Percentiles rank a stretch among this genome's conserved stretches.
These are phyloP conservation scores for Luperina nickerlii DNA, from an alignment of 2,888 invertebrate species.

Conservation along the genomic window DNA sequence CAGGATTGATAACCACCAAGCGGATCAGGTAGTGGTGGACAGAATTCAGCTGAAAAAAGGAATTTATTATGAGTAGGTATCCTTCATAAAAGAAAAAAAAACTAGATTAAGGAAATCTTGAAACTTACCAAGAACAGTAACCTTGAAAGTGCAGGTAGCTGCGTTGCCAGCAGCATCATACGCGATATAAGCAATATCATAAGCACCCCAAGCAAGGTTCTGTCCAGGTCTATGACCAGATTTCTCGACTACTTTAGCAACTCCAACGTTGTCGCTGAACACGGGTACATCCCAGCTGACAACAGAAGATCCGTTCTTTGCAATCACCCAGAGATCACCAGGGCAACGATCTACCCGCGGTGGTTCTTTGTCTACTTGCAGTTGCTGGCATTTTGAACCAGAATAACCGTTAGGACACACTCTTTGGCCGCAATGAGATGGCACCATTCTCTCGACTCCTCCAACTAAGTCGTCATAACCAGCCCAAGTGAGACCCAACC, in stretches of 20 bases:
- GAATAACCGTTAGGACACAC: slow-evolving; percentile 96
- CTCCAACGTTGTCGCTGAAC: slow-evolving; percentile 96
- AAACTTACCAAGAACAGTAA: slow-evolving; percentile 95
- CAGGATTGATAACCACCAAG: slow-evolving; percentile 97
- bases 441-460: slow-evolving; percentile 97
- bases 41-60: slow-evolving; percentile 94
- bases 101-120: not conserved
- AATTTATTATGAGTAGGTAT: not conserved
- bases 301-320: slow-evolving; percentile 96
- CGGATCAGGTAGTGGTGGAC: slow-evolving; percentile 96
- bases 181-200: slow-evolving; percentile 98
- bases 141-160: slow-evolving; percentile 97
- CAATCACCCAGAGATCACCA: slow-evolving; percentile 98
- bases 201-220: slow-evolving; percentile 97
- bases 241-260: slow-evolving; percentile 94
- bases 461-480: slow-evolving; percentile 97
- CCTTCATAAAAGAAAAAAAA: not conserved
- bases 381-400: slow-evolving; percentile 95
- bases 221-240: slow-evolving; percentile 97
- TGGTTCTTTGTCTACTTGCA: slow-evolving; percentile 95
- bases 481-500: slow-evolving; percentile 97
- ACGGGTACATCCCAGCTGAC: slow-evolving; percentile 98
- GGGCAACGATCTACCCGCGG: slow-evolving; percentile 97
- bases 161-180: slow-evolving; percentile 97
- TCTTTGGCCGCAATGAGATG: slow-evolving; percentile 97